These are phyloP conservation scores for Drosophila novamexicana DNA, from an alignment of 1,140 invertebrate species.

Conservation along the genomic window DNA sequence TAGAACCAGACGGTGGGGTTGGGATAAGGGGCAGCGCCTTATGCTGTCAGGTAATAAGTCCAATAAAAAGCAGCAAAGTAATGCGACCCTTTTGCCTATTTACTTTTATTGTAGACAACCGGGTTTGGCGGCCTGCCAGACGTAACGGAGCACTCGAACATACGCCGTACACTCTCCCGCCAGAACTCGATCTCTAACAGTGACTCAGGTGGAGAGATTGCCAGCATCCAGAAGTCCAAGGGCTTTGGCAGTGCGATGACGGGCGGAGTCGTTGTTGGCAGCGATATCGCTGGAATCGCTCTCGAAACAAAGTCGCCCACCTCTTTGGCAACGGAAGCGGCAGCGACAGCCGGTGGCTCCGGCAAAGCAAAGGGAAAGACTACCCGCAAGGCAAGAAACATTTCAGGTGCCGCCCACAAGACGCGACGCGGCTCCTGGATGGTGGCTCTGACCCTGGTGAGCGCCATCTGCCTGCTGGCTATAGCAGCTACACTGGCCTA, in stretches of 20 bases:
- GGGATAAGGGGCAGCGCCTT: conserved; percentile 5
- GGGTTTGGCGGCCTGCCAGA: conserved; percentile 83
- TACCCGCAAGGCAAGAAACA: conserved; percentile 49
- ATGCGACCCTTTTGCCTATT: conserved; percentile 18
- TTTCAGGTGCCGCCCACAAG: conserved; percentile 48
- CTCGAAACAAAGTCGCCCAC: conserved; percentile 69
- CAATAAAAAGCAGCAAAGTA: conserved; percentile 4
- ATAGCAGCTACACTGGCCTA: conserved; percentile 77
- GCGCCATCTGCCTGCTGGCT: conserved; percentile 72
- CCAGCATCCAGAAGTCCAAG: conserved; percentile 81
- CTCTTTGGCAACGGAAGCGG: conserved; percentile 50
- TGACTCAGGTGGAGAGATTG: conserved; percentile 76
- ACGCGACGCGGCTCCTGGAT: conserved; percentile 71
- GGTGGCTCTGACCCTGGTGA: conserved; percentile 70
- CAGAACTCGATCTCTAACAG: conserved; percentile 83
- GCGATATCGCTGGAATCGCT: conserved; percentile 60
- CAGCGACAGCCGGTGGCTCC: conserved; percentile 39
- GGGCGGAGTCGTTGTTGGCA: conserved; percentile 60
- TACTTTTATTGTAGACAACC: conserved; percentile 73
- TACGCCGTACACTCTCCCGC: conserved; percentile 78
- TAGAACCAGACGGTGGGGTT: not conserved
- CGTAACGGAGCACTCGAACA: conserved; percentile 83
- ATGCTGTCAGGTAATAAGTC: conserved; percentile 26
- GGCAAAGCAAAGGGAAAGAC: conserved; percentile 55
- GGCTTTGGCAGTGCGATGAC: conserved; percentile 68